Evolutionary conservation across 35 echinoderm and acorn worm species (phyloP).

Genomic region (Holothuria glaberrima): DNA sequence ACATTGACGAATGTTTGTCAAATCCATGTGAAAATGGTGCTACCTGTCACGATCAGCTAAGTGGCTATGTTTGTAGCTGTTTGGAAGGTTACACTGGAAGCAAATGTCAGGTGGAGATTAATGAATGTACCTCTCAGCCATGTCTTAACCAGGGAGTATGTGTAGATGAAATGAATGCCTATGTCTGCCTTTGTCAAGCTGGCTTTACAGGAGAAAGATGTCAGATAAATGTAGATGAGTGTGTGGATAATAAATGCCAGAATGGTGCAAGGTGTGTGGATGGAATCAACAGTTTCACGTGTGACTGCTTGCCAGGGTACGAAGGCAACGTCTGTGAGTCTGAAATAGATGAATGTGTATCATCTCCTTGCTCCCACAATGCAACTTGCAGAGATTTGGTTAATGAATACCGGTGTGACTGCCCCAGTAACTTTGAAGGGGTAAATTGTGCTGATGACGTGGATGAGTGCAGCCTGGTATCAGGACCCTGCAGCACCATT

Average conservation of each 20-base stretch:
- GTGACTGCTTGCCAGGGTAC: constrained; percentile 67
- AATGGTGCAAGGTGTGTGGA: constrained; percentile 79
- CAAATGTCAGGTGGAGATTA: constrained; percentile 70
- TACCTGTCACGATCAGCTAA: constrained; percentile 67
- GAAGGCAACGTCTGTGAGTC: constrained; percentile 61
- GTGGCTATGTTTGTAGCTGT: constrained; percentile 75
- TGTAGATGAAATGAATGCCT: constrained; percentile 59
- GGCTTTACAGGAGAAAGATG: constrained; percentile 73
- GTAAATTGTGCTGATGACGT: constrained; percentile 71
- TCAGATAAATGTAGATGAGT: constrained; percentile 79
- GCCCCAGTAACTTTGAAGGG: constrained; percentile 78
- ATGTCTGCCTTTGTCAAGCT: constrained; percentile 63
- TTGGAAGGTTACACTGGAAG: constrained; percentile 60
- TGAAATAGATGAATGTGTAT: constrained; percentile 82
- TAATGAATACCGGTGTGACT: constrained; percentile 70
- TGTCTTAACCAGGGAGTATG: constrained; percentile 73
- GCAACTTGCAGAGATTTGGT: constrained; percentile 72
- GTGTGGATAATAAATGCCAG: constrained; percentile 48
- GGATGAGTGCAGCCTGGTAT: constrained; percentile 69
- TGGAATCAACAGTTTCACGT: constrained; percentile 67
- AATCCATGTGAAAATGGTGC: constrained; percentile 77
- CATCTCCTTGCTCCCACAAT: constrained; percentile 72
- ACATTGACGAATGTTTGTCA: constrained; percentile 89
- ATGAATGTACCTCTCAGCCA: constrained; percentile 86
- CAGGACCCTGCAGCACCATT: constrained; percentile 62